Evolutionary conservation across 2,113 vertebrate genomes (phyloP), one percentile per base, ranked within the genome.

Genomic region (Gymnogyps californianus): DNA sequence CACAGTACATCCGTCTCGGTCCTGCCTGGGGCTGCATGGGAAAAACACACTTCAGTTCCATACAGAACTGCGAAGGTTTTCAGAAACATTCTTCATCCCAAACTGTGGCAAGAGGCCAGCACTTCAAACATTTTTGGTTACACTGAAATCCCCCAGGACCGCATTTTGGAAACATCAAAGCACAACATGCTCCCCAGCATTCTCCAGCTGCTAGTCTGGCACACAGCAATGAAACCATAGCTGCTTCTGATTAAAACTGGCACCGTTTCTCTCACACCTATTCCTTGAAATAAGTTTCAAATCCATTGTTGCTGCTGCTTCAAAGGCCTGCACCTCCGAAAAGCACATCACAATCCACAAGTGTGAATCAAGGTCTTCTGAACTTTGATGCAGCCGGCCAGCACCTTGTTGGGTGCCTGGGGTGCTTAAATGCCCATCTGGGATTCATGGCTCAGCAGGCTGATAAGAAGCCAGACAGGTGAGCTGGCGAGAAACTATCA

Each of bases 161-260:
- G 1, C 75, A 67, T 89, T 96, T 93, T 86, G 85, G 85, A 93
- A 97, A 89, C 79, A 94, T 96, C 95, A 96, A 97, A 96, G 90
- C 49, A 62, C 36, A 77, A 88, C 57, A 62, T 26, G 52, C 58
- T 94, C 66, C 61, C 58, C 78, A 87, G 93, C 75, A 12, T 76
- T 93, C 92, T 96, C 90, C 93, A 97, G 92, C 96, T 97, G 95
- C 54, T 83, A 29, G 49, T 91, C 93, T 97, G 95, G 96, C 95
- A 80, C 54, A 32, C 40, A 83, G 57, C 57, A 65, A 64, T 31
- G 66, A 95, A 96, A 92, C 58, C 0, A 0, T 80, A 66, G 51
- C 83, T 78, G 88, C 42, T 90, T 70, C 1, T 12, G 79, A 93
- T 83, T 96, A 72, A 83, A 91, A 93, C 34, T 89, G 77, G 91